Evolutionary conservation across 2,888 invertebrate genomes (phyloP).

Genomic region (Allophyes oxyacanthae): DNA sequence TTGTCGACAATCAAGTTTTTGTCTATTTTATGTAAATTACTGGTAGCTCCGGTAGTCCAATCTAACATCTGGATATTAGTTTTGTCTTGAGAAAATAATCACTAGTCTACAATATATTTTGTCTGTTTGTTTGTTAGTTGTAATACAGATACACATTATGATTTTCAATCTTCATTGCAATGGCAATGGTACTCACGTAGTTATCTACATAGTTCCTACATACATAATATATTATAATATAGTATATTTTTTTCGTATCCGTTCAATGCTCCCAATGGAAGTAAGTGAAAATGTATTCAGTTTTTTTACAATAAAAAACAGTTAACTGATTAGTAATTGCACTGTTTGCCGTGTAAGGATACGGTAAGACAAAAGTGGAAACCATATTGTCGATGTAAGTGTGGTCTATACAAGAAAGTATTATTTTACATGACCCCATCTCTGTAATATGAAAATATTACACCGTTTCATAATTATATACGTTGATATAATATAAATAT

Average conservation of each 20-base stretch:
- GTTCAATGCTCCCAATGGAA: slow-evolving; percentile 7
- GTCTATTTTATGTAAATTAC: slow-evolving; percentile 43
- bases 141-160: not conserved
- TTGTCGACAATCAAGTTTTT: slow-evolving; percentile 44
- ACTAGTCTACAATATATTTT: not conserved
- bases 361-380: too few relatives aligned
- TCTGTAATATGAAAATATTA: too few relatives aligned
- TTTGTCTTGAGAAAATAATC: slow-evolving; percentile 20
- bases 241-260: slow-evolving; percentile 8
- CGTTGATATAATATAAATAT: too few relatives aligned
- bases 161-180: slow-evolving; percentile 6
- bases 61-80: slow-evolving; percentile 25
- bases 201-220: too few relatives aligned
- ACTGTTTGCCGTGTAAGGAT: not conserved
- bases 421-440: too few relatives aligned
- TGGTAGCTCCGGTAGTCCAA: slow-evolving; percentile 45
- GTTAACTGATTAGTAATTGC: not conserved
- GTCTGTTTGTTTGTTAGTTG: slow-evolving; percentile 19
- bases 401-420: too few relatives aligned
- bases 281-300: slow-evolving; percentile 3
- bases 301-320: not conserved
- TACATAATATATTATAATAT: too few relatives aligned
- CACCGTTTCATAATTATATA: too few relatives aligned
- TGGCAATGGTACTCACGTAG: slow-evolving; percentile 18
- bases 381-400: too few relatives aligned